These are phyloP conservation scores for Baryphthengus martii DNA, from an alignment of 2,113 vertebrate species.

Conservation along the genomic window DNA sequence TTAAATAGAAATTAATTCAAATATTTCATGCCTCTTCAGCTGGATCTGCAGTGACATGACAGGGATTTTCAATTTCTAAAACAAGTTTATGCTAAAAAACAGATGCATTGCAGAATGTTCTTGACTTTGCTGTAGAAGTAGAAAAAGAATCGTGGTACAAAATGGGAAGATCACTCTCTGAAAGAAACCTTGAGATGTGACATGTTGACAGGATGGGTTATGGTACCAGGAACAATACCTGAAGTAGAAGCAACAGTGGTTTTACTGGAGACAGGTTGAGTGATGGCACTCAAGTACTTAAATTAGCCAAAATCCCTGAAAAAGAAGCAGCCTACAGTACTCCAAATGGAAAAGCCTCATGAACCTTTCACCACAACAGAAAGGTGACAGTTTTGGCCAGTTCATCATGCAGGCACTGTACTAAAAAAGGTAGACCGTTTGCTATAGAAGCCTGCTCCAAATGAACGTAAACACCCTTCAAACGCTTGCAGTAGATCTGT, in stretches of 20 bases:
- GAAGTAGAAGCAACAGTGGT: background rate
- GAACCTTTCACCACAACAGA: background rate
- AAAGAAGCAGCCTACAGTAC: background rate
- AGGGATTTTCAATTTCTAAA: background rate
- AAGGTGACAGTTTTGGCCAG: background rate
- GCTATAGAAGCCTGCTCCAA: background rate
- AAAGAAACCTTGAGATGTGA: background rate
- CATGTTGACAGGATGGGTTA: background rate
- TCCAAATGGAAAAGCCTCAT: background rate
- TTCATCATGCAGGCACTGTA: background rate
- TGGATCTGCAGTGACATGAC: background rate
- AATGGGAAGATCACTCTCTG: background rate
- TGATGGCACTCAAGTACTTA: background rate
- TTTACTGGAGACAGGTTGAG: background rate
- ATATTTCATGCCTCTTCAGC: conserved; percentile 1
- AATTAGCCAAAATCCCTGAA: background rate
- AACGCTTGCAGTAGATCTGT: background rate
- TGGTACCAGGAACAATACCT: background rate
- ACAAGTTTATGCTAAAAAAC: background rate
- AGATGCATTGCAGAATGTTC: background rate
- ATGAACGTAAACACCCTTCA: background rate
- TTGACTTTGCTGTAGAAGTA: background rate
- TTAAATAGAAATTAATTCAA: background rate
- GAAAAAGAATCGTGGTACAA: background rate
- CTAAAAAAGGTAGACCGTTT: background rate